Conservation (phyloP, 23 tunicate species). For the Trididemnum clinides region DNA sequence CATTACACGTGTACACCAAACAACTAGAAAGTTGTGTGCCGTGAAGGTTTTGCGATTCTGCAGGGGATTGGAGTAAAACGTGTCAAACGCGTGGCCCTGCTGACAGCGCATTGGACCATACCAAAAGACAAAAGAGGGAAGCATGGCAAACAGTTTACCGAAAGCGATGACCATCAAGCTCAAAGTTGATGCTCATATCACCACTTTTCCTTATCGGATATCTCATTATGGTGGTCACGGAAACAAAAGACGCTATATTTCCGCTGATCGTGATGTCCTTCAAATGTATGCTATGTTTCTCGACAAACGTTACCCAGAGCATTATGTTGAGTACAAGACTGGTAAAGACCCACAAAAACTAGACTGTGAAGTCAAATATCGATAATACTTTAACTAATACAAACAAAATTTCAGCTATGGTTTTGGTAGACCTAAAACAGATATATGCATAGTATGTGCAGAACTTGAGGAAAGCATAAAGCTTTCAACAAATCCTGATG, state of each 20-base stretch:
- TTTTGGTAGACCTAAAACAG: not conserved
- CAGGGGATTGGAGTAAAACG: conserved; percentile 5
- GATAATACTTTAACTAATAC: not conserved
- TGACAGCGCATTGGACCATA: conserved; percentile 7
- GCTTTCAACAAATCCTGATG: not conserved
- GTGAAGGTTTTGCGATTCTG: conserved; percentile 5
- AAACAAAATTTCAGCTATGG: not conserved
- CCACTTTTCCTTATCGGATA: not conserved
- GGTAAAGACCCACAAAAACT: not conserved
- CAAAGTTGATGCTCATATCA: conserved; percentile 6
- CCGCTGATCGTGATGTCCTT: not conserved
- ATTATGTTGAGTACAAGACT: not conserved
- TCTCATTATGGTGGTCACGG: conserved; percentile 15
- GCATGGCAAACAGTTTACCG: conserved; percentile 11
- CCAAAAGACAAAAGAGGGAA: conserved; percentile 15
- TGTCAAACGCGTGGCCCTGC: not conserved
- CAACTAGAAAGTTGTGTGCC: conserved; percentile 24
- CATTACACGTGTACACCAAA: no score
- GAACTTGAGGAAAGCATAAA: not conserved
- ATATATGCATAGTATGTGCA: not conserved
- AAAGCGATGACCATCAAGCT: conserved; percentile 18
- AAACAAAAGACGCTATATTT: conserved; percentile 6
- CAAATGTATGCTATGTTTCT: not conserved
- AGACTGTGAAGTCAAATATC: not conserved
- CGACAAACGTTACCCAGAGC: not conserved